Evolutionary conservation across 2,113 vertebrate species (phyloP), one percentile per base, ranked within the genome.

Genomic region (Nesoenas mayeri): DNA sequence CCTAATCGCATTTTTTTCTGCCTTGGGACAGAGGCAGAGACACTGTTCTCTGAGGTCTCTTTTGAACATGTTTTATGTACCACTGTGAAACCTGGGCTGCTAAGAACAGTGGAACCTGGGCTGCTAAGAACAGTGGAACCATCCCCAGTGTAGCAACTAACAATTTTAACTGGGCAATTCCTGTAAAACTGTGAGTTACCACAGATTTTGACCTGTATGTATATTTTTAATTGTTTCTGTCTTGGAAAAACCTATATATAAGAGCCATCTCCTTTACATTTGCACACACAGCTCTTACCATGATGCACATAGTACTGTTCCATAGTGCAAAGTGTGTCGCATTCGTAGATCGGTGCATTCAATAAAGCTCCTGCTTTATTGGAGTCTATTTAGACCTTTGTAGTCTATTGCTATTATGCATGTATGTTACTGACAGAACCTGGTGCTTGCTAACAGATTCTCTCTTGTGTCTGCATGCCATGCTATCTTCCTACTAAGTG

Each of bases 401-500:
- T 64, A 90, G 42, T 51, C 66, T 15, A 7, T n/a, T 51, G 54
- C 20, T 73, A 2, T 53, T 51, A 31, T 93, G 40, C 9, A 11
- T 20, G 5, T 36, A 25, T 56, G 51, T 61, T 57, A 32, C 10
- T 84, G 47, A 32, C 25, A 61, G 69, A 81, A 31, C 40, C 14
- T 60, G 0, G 1, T 53, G n/a, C 48, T 85, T 70, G 13, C 9
- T 60, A 77, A 21, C 24, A 54, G 18, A 34, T 74, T 66, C 32
- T 70, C 20, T 48, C 21, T 29, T 47, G 6, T 12, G 11, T 62
- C 25, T 53, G 9, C 0, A 0, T 58, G 29, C 3, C 34, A 54
- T 66, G 4, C 24, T 80, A 25, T 66, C 48, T 51, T 85, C 20
- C 42, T 26, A 20, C 25, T 12, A 47, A 62, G 11, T 38, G 61